These are phyloP conservation scores for Synanthedon formicaeformis DNA, from an alignment of 2,888 invertebrate genomes.

Conservation along the genomic window DNA sequence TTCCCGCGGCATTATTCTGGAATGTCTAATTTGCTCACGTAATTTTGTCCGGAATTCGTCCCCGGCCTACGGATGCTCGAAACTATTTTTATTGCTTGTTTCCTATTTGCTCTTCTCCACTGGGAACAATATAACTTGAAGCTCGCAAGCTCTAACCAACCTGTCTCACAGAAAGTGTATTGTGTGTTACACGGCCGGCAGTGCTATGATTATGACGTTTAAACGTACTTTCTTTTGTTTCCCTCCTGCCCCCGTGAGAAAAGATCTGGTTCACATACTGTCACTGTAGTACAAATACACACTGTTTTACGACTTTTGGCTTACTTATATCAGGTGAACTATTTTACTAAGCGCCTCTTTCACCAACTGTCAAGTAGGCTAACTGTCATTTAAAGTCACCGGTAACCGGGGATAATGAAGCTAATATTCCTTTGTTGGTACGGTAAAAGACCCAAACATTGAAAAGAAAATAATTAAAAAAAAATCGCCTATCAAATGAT, in stretches of 20 bases:
- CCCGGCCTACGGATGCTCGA: constrained; percentile 49
- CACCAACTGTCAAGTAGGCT: no score
- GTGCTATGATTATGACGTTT: constrained; percentile 13
- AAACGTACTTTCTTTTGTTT: constrained; percentile 32
- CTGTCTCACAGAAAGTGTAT: constrained; percentile 53
- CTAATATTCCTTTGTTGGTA: no score
- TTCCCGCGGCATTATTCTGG: constrained; percentile 56
- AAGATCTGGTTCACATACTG: constrained; percentile 14
- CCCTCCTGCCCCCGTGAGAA: constrained; percentile 31
- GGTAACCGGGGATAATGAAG: no score
- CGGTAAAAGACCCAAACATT: no score
- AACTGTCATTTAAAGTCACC: no score
- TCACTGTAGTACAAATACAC: neutral
- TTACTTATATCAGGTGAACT: no score
- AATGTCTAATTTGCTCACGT: constrained; percentile 70
- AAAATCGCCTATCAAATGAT: no score
- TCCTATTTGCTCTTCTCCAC: constrained; percentile 57
- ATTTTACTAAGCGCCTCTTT: no score
- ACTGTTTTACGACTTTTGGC: no score
- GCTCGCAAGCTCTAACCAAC: constrained; percentile 48
- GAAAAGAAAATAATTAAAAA: no score
- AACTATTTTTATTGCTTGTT: constrained; percentile 69
- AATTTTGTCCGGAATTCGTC: constrained; percentile 63
- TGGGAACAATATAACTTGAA: constrained; percentile 59
- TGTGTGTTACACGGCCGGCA: constrained; percentile 54